These are phyloP conservation scores for Macrobrachium rosenbergii DNA, from an alignment of 1,140 invertebrate genomes.

Conservation along the genomic window DNA sequence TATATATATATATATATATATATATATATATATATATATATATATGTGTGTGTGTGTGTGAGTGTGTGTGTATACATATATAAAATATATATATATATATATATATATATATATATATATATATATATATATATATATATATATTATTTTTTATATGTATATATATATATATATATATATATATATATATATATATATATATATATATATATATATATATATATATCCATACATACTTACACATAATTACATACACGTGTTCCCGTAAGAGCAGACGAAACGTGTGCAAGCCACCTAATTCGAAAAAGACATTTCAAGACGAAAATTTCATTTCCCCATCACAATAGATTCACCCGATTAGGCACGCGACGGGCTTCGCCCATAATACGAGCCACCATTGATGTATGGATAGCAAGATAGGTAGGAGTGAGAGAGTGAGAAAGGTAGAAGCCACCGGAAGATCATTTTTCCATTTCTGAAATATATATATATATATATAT, in stretches of 20 bases:
- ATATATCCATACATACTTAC: too few species aligned
- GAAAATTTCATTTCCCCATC: too few species aligned
- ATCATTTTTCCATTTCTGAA: too few species aligned
- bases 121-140: background rate
- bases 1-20: too few species aligned
- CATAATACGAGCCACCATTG: background rate
- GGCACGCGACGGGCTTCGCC: background rate
- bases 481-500: too few species aligned
- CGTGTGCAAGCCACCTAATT: too few species aligned
- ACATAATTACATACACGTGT: too few species aligned
- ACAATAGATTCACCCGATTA: background rate
- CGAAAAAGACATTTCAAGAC: too few species aligned
- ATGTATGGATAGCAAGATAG: background rate
- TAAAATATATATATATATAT: slow-evolving; percentile 42
- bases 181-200: background rate
- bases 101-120: slow-evolving; percentile 26
- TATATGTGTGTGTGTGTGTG: too few species aligned
- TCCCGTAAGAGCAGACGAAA: too few species aligned
- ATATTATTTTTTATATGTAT: too few species aligned
- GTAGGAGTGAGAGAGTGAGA: background rate
- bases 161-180: background rate
- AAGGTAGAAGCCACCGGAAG: background rate
- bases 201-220: background rate
- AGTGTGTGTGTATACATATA: too few species aligned
- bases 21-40: slow-evolving; percentile 19